phyloP scores from a whole-genome alignment of 1,140 invertebrate genomes.

The Cephus cinctus region DNA sequence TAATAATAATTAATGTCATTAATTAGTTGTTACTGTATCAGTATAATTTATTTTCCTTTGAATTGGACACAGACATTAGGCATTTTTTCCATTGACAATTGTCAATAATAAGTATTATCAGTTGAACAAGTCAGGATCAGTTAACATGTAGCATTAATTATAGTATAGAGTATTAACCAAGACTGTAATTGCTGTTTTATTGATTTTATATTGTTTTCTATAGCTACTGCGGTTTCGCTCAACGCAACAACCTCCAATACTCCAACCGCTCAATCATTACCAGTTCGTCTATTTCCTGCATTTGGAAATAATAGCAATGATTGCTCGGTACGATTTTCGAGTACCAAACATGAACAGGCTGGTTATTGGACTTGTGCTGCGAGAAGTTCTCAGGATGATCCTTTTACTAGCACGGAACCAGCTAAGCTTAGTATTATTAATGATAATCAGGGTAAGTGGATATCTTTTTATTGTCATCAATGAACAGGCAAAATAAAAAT shows the following conservation, averaged over 20 bases:
- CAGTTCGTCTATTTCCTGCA: constrained; percentile 46
- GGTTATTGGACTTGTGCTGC: constrained; percentile 54
- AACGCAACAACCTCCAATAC: background rate
- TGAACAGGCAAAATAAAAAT: no score
- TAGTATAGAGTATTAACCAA: no score
- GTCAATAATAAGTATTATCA: no score
- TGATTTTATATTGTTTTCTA: no score
- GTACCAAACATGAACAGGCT: constrained; percentile 47
- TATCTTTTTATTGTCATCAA: background rate
- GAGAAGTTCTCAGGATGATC: constrained; percentile 34
- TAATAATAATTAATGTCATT: background rate
- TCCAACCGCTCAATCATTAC: constrained; percentile 32
- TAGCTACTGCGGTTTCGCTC: background rate
- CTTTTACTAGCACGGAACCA: constrained; percentile 46
- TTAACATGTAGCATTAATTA: no score
- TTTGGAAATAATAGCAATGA: constrained; percentile 53
- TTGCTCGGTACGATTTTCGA: constrained; percentile 51
- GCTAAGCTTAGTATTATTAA: constrained; percentile 47
- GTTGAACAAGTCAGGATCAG: no score
- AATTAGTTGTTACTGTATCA: constrained; percentile 10
- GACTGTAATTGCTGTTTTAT: no score
- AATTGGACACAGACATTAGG: no score
- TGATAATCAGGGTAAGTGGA: constrained; percentile 35
- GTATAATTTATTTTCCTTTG: constrained; percentile 12
- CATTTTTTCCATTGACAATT: no score